Evolutionary conservation across 2,888 invertebrate species (phyloP).

Genomic region (Netelia inedita): DNA sequence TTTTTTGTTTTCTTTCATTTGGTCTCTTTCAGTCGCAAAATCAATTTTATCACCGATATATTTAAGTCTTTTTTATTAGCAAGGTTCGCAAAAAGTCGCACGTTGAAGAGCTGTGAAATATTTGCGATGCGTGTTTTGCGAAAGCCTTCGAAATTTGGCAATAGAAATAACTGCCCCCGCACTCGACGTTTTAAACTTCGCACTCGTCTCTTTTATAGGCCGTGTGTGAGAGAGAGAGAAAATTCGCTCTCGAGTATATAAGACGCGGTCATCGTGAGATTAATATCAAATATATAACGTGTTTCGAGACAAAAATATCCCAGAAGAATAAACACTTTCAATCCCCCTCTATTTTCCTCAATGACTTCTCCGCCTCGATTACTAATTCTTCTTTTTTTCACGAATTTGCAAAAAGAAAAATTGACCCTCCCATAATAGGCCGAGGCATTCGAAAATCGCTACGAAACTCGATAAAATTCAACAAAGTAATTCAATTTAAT

Average conservation of each 20-base stretch:
- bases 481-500: too few relatives aligned
- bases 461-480: not conserved
- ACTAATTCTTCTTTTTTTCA: slow-evolving; percentile 6
- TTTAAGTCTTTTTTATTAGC: not conserved
- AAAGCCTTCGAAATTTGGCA: slow-evolving; percentile 47
- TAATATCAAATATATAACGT: slow-evolving; percentile 7
- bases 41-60: slow-evolving; percentile 32
- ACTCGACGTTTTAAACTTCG: slow-evolving; percentile 13
- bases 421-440: not conserved
- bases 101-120: not conserved
- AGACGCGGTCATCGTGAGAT: slow-evolving; percentile 3
- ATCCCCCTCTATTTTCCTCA: slow-evolving; percentile 12
- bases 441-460: not conserved
- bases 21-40: slow-evolving; percentile 24
- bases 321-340: slow-evolving; percentile 18
- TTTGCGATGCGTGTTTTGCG: not conserved
- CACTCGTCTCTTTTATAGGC: slow-evolving; percentile 27
- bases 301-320: slow-evolving; percentile 46
- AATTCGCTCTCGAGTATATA: slow-evolving; percentile 2
- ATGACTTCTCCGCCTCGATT: slow-evolving; percentile 9
- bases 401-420: not conserved
- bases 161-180: slow-evolving; percentile 35
- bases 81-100: not conserved
- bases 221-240: not conserved
- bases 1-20: slow-evolving; percentile 8